Evolutionary conservation across 2,797 vertebrate genomes (phyloP).

Genomic region (Sebastes oblongus): DNA sequence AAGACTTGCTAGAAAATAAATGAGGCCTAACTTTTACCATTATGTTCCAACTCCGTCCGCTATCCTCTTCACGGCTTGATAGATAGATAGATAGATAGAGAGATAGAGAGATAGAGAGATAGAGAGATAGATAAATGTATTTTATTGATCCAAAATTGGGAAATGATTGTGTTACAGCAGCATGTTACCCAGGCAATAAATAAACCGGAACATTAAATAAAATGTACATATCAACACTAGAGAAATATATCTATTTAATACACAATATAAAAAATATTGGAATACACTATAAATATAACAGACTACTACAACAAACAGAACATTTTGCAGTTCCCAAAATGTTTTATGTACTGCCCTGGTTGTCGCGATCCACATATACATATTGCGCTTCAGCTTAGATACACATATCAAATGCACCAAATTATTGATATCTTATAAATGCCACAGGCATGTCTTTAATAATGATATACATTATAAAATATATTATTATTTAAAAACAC

Average conservation of each 20-base stretch:
- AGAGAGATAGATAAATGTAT: no score
- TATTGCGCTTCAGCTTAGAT: neutral
- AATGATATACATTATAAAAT: neutral
- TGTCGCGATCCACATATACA: neutral
- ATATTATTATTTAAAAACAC: neutral
- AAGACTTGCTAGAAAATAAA: neutral
- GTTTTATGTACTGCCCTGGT: constrained; percentile 1
- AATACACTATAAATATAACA: no score
- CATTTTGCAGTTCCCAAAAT: neutral
- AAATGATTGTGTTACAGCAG: no score
- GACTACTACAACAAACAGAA: no score
- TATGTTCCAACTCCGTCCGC: neutral
- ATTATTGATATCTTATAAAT: constrained; percentile 14
- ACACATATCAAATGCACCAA: neutral
- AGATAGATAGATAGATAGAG: no score
- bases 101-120: no score
- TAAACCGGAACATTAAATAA: no score
- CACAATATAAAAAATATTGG: no score
- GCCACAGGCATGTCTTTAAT: constrained; percentile 16
- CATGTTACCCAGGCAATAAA: no score
- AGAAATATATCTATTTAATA: no score
- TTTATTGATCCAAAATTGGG: no score
- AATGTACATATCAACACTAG: no score
- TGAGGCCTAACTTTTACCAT: neutral
- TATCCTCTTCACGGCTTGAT: neutral